A percentile compares a stretch with the other conserved stretches of the same genome.
These are phyloP conservation scores for Dendrolimus houi DNA, from an alignment of 2,888 invertebrate species.

Conservation along the genomic window DNA sequence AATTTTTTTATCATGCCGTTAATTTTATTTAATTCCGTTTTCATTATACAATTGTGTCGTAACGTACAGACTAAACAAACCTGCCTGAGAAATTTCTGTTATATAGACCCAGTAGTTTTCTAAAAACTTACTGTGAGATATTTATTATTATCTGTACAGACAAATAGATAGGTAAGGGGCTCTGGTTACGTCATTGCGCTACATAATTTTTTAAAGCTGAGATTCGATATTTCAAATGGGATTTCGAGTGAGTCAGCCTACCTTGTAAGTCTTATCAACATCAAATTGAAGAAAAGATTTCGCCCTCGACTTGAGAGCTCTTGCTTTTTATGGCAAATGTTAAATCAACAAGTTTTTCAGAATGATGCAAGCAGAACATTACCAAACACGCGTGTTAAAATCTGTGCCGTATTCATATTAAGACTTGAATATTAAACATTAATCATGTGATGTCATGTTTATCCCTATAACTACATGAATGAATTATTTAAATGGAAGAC, in stretches of 20 bases:
- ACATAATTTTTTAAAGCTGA: background rate
- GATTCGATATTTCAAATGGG: background rate
- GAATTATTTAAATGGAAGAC: constrained; percentile 17
- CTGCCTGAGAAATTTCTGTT: too few relatives aligned
- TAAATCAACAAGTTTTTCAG: constrained; percentile 55
- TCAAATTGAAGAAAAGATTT: constrained; percentile 38
- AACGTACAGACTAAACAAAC: too few relatives aligned
- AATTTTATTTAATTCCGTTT: too few relatives aligned
- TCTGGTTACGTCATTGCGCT: background rate
- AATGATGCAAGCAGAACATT: constrained; percentile 44
- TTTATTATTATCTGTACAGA: too few relatives aligned
- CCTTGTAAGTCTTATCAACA: constrained; percentile 37
- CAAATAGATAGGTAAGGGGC: too few relatives aligned
- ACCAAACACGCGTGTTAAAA: constrained; percentile 17
- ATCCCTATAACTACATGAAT: constrained; percentile 10
- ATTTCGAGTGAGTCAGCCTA: constrained; percentile 29
- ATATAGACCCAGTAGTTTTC: too few relatives aligned
- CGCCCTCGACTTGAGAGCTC: constrained; percentile 28
- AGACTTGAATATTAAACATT: background rate
- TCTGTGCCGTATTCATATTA: background rate
- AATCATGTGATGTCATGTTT: background rate
- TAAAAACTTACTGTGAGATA: too few relatives aligned
- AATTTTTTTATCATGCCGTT: too few relatives aligned
- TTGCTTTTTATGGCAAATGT: constrained; percentile 56
- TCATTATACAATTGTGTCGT: too few relatives aligned